These are phyloP conservation scores for Aegotheles bennettii DNA, from an alignment of 2,113 vertebrate genomes.

Conservation along the genomic window DNA sequence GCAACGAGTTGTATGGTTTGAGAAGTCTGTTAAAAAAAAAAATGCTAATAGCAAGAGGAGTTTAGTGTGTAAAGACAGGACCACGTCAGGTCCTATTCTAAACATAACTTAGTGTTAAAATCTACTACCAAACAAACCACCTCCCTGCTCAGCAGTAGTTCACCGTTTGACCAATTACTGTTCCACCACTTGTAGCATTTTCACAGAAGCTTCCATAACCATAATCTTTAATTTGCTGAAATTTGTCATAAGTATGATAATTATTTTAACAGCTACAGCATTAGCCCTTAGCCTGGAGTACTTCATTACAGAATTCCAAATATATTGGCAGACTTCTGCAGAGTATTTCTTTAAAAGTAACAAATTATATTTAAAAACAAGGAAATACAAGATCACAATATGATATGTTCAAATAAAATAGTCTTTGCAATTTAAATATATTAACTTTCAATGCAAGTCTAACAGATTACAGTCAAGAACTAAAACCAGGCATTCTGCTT, in stretches of 20 bases:
- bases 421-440: not conserved
- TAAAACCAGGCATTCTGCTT: not conserved
- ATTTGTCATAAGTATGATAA: not conserved
- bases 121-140: not conserved
- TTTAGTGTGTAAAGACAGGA: not conserved
- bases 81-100: not conserved
- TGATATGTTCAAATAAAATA: not conserved
- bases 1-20: not conserved
- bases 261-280: not conserved
- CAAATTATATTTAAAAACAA: not conserved
- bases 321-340: not conserved
- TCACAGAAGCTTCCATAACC: not conserved
- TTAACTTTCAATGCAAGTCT: not conserved
- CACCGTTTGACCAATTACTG: not conserved
- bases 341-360: not conserved
- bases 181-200: not conserved
- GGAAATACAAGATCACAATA: not conserved
- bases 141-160: not conserved
- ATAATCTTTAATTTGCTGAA: not conserved
- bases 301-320: not conserved
- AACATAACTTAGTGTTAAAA: not conserved
- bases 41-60: not conserved
- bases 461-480: not conserved
- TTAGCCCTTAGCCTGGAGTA: not conserved
- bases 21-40: not conserved